Base-by-base conservation (phyloP, 2,888 invertebrate species). In the Clivina fossor region DNA sequence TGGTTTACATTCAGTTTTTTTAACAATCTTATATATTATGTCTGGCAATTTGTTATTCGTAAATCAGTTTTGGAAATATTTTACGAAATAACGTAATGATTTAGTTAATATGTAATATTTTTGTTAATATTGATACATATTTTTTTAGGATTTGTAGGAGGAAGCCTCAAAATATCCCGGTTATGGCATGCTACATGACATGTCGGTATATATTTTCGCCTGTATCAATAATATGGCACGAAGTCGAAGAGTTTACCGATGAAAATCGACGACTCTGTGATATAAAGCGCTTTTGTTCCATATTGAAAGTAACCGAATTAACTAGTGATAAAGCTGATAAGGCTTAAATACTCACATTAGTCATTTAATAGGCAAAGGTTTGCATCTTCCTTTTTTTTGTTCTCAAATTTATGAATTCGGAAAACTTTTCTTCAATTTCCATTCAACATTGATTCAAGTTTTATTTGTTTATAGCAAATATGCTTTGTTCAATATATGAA, bases 361-460 rank as follows among this genome's bases (percentile, higher is more conserved):
- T 69, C 82, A 85, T 70, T 81, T 95, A 56, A 93, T 96, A 69
- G 94, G 94, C 51, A 93, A 90, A 81, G 87, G 90, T n/a, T n/a
- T n/a, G n/a, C n/a, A n/a, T n/a, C n/a, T n/a, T n/a, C n/a, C n/a
- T n/a, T n/a, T n/a, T n/a, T n/a, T n/a, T n/a, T n/a, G n/a, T n/a
- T n/a, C n/a, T n/a, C n/a, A n/a, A n/a, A n/a, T n/a, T n/a, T n/a
- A n/a, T n/a, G n/a, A n/a, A n/a, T n/a, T n/a, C n/a, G n/a, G n/a
- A n/a, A n/a, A n/a, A n/a, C n/a, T n/a, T n/a, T n/a, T n/a, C n/a
- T n/a, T n/a, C n/a, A n/a, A n/a, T n/a, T n/a, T n/a, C n/a, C n/a
- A n/a, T n/a, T n/a, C n/a, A n/a, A n/a, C n/a, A n/a, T n/a, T n/a
- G n/a, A n/a, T n/a, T n/a, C n/a, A n/a, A n/a, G n/a, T n/a, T n/a